phyloP scores from a whole-genome alignment of 2,888 invertebrate species.

The Pyrocoelia pectoralis region DNA sequence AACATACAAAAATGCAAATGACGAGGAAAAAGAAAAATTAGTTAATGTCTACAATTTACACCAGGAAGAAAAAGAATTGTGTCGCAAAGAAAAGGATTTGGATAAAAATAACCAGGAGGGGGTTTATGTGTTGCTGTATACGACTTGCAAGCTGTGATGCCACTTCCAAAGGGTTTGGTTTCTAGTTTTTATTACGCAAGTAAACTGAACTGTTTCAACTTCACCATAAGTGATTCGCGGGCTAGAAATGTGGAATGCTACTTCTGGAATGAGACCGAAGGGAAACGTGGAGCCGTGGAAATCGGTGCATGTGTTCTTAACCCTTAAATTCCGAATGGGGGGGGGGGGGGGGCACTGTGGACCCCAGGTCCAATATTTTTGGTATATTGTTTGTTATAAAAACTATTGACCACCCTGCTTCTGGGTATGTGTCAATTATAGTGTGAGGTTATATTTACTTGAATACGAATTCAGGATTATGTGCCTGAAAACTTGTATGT shows the following conservation, averaged over 20 bases:
- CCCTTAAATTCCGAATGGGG: no score
- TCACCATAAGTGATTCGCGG: slow-evolving; percentile 38
- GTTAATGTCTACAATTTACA: slow-evolving; percentile 34
- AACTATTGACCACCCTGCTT: no score
- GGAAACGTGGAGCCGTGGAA: slow-evolving; percentile 26
- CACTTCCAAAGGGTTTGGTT: slow-evolving; percentile 41
- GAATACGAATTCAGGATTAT: no score
- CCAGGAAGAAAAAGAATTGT: slow-evolving; percentile 37
- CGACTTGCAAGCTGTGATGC: slow-evolving; percentile 43
- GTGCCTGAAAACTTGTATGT: no score
- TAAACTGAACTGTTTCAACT: slow-evolving; percentile 41
- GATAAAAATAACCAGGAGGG: slow-evolving; percentile 34
- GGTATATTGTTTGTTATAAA: no score
- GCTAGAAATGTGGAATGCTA: slow-evolving; percentile 14
- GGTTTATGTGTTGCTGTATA: slow-evolving; percentile 35
- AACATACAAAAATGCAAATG: slow-evolving; percentile 8
- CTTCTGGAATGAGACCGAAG: slow-evolving; percentile 27
- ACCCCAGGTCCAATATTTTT: no score
- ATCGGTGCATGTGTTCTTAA: slow-evolving; percentile 22
- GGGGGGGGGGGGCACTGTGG: no score
- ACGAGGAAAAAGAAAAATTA: slow-evolving; percentile 25
- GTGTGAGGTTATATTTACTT: no score
- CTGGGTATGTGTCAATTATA: no score
- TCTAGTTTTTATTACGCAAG: no score
- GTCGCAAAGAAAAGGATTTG: slow-evolving; percentile 36